Conservation (phyloP, 1,140 invertebrate species). For the Eurosta solidaginis region DNA sequence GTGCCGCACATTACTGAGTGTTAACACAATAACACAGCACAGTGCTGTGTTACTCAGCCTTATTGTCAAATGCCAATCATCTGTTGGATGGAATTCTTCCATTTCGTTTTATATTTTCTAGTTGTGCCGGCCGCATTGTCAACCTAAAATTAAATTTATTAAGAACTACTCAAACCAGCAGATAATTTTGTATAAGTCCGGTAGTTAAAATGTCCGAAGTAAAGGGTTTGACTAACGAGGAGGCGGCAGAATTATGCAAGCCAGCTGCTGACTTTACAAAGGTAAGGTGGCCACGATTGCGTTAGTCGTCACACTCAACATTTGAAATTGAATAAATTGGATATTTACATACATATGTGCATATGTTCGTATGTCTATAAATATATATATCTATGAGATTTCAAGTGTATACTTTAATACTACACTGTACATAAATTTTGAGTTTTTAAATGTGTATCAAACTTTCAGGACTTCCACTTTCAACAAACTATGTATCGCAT, state of each 20-base stretch:
- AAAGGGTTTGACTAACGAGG: slow-evolving; percentile 66
- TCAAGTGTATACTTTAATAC: too few species aligned
- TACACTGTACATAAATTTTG: too few species aligned
- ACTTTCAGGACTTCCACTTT: slow-evolving; percentile 81
- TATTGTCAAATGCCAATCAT: background rate
- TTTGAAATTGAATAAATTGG: too few species aligned
- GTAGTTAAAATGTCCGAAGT: slow-evolving; percentile 62
- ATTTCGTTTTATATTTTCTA: background rate
- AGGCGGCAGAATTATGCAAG: slow-evolving; percentile 69
- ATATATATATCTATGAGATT: background rate
- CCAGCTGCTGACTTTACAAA: slow-evolving; percentile 68
- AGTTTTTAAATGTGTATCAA: too few species aligned
- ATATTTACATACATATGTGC: background rate
- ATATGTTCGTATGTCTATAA: background rate
- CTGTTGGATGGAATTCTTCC: background rate
- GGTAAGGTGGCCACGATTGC: slow-evolving; percentile 46
- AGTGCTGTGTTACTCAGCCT: too few species aligned
- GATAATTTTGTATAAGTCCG: background rate
- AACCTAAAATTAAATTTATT: background rate
- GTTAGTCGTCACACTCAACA: too few species aligned
- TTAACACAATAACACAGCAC: too few species aligned
- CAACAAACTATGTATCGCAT: slow-evolving; percentile 97
- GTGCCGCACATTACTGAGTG: too few species aligned
- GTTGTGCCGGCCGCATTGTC: background rate
- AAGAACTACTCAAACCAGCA: background rate